Conservation (phyloP, 2,888 invertebrate species). For the Lochmaea crataegi region DNA sequence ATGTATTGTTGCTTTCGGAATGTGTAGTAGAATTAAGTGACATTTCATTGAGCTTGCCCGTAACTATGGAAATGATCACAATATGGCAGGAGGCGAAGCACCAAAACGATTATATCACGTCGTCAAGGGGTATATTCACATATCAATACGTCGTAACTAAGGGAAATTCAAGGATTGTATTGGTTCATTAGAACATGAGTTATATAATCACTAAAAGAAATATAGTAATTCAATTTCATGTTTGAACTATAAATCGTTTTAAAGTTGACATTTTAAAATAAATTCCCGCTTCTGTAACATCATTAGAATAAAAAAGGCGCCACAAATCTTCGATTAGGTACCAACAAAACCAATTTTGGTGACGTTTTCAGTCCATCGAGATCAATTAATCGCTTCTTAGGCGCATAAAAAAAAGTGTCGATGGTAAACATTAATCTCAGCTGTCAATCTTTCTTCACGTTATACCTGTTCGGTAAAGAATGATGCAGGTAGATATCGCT, state of each 20-base stretch:
- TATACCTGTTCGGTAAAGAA: slow-evolving; percentile 42
- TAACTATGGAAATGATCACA: too few relatives aligned
- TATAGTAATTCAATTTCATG: not conserved
- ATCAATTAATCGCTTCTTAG: slow-evolving; percentile 54
- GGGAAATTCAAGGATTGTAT: too few relatives aligned
- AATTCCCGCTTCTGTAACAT: slow-evolving; percentile 8
- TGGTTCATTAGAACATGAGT: too few relatives aligned
- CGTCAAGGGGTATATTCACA: too few relatives aligned
- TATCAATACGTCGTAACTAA: too few relatives aligned
- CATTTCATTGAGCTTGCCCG: too few relatives aligned
- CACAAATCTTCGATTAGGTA: slow-evolving; percentile 42
- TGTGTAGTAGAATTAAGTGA: too few relatives aligned
- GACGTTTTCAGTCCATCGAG: slow-evolving; percentile 54
- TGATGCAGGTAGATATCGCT: slow-evolving; percentile 18
- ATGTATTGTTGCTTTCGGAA: too few relatives aligned
- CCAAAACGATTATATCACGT: too few relatives aligned
- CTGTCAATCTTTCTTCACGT: slow-evolving; percentile 54
- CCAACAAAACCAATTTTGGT: slow-evolving; percentile 40
- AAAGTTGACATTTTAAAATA: not conserved
- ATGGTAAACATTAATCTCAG: slow-evolving; percentile 50
- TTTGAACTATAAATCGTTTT: not conserved
- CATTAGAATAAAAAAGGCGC: slow-evolving; percentile 38
- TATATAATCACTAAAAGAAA: too few relatives aligned
- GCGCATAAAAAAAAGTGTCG: slow-evolving; percentile 53
- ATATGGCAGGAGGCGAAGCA: too few relatives aligned